Percentiles rank a stretch among this genome's conserved stretches.
Conservation (phyloP, 2,888 invertebrate species). For the Drosophila robusta region DNA sequence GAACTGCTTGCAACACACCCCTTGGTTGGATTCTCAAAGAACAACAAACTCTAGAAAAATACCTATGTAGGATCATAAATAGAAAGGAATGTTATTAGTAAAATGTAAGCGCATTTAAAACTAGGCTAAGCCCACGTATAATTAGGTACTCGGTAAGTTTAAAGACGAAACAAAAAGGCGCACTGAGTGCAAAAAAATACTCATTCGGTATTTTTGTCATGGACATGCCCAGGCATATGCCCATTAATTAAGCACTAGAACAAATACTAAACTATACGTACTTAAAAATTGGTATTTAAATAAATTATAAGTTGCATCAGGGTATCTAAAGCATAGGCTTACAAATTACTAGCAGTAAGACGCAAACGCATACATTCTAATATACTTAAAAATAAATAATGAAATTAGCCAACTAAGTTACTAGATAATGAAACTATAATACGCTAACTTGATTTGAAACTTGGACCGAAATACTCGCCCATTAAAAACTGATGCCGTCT, state of each 20-base stretch:
- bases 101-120: conserved; percentile 73
- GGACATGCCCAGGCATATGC: neutral
- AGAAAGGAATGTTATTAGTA: conserved; percentile 20
- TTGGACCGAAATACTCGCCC: conserved; percentile 49
- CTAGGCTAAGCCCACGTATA: conserved; percentile 37
- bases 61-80: neutral
- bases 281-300: conserved; percentile 20
- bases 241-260: conserved; percentile 4
- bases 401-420: neutral
- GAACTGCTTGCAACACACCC: conserved; percentile 48
- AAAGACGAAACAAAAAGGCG: conserved; percentile 12
- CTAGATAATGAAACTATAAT: conserved; percentile 14
- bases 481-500: conserved; percentile 45
- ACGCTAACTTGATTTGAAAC: conserved; percentile 57
- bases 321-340: conserved; percentile 67
- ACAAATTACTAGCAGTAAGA: conserved; percentile 63
- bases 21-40: conserved; percentile 32
- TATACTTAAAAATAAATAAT: conserved; percentile 9
- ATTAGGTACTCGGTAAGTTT: conserved; percentile 1
- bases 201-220: conserved; percentile 30
- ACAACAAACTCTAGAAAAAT: conserved; percentile 5
- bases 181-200: conserved; percentile 42
- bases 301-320: conserved; percentile 61
- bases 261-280: conserved; percentile 28
- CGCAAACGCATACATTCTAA: conserved; percentile 23